Evolutionary conservation across 2,888 invertebrate genomes (phyloP).

Genomic region (Gymnocheta viridis): DNA sequence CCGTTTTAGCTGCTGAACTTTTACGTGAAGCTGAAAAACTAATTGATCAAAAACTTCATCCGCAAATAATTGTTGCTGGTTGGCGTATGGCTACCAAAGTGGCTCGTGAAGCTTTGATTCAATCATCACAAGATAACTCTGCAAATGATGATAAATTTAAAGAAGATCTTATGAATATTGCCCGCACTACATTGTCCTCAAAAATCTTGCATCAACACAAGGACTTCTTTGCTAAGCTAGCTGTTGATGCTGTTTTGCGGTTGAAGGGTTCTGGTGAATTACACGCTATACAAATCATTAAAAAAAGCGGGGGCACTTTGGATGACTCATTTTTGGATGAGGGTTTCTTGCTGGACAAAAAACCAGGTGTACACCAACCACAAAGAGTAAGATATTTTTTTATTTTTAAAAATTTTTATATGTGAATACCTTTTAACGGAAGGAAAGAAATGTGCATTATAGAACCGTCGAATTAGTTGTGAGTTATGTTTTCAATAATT

Average conservation of each 20-base stretch:
- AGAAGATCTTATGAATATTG: slow-evolving; percentile 96
- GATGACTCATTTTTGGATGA: slow-evolving; percentile 98
- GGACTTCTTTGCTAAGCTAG: slow-evolving; percentile 96
- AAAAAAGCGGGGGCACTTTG: slow-evolving; percentile 96
- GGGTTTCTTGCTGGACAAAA: slow-evolving; percentile 97
- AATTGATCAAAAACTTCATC: slow-evolving; percentile 96
- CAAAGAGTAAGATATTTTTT: slow-evolving; percentile 83
- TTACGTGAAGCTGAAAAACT: slow-evolving; percentile 97
- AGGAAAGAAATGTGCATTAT: slow-evolving; percentile 70
- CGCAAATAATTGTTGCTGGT: slow-evolving; percentile 98
- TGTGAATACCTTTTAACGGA: neutral
- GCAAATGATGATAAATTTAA: slow-evolving; percentile 89
- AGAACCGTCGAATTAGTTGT: slow-evolving; percentile 82
- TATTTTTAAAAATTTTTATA: neutral
- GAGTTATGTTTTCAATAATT: slow-evolving; percentile 76
- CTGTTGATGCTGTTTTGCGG: slow-evolving; percentile 97
- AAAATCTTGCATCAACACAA: slow-evolving; percentile 99
- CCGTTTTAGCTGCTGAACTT: slow-evolving; percentile 94
- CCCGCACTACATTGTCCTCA: slow-evolving; percentile 97
- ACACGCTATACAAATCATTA: slow-evolving; percentile 98
- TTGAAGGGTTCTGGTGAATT: slow-evolving; percentile 97
- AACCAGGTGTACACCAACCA: slow-evolving; percentile 98
- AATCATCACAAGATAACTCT: slow-evolving; percentile 92
- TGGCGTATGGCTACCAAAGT: slow-evolving; percentile 95
- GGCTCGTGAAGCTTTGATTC: slow-evolving; percentile 91